Conservation (phyloP, 1,140 invertebrate species). For the Frieseomelitta varia region DNA sequence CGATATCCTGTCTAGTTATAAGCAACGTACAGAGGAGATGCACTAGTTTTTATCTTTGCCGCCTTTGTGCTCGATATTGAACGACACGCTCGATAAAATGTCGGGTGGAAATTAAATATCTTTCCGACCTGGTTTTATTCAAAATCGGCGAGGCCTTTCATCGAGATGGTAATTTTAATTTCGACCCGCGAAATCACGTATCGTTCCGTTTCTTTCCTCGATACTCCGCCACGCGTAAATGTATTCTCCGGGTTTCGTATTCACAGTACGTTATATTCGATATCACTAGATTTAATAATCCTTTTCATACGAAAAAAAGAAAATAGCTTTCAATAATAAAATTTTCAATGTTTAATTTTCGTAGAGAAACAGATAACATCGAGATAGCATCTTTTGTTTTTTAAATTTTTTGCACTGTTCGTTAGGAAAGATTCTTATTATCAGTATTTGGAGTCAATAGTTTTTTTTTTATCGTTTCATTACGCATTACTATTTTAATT, state of each 20-base stretch:
- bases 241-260: not conserved
- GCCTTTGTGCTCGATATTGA: not conserved
- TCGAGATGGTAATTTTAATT: slow-evolving; percentile 7
- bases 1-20: not conserved
- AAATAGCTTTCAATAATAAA: not conserved
- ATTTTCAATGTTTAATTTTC: not conserved
- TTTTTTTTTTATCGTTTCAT: no score
- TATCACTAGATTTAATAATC: not conserved
- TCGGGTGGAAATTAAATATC: not conserved
- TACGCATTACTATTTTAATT: no score
- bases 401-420: not conserved
- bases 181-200: not conserved
- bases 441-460: not conserved
- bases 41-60: not conserved
- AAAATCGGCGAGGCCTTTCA: not conserved
- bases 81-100: not conserved
- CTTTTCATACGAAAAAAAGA: not conserved
- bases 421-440: not conserved
- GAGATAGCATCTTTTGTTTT: no score
- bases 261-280: not conserved
- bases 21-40: not conserved
- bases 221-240: not conserved
- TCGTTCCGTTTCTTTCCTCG: not conserved
- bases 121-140: slow-evolving; percentile 10
- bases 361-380: not conserved